Base-by-base conservation (phyloP, 2,113 vertebrate species). In the Microcebus tavaratra region DNA sequence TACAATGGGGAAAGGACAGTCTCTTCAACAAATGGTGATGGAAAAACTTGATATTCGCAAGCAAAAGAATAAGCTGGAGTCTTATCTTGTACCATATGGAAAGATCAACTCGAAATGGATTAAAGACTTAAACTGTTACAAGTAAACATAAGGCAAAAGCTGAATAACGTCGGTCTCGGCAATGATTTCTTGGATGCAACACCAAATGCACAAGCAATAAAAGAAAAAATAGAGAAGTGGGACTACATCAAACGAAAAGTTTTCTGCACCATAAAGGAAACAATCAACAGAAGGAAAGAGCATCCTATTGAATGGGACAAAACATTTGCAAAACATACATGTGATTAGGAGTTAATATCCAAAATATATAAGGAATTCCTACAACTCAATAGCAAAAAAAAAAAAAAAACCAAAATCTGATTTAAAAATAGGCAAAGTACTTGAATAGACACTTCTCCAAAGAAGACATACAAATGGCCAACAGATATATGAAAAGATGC, bases 91-190 rank as follows among this genome's bases (percentile, higher is more conserved):
- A 50, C 11, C 21, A 39, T 6, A 61, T 20, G 75, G 14, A 86
- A 94, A 89, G 75, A 68, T 80, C 20, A 94, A 55, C 31, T 84
- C 53, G 67, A 86, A 84, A 68, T 57, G 31, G 13, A 81, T 91
- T 91, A 90, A 91, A 86, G 8, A 72, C 20, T 91, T 92, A 85
- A 97, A 59, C 20, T 88, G 8, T 5, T 83, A 50, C 55, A 87
- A 79, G 34, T 14, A 95, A 59, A 86, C 17, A 25, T 29, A 34
- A 21, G 25, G 39, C 0, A 31, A 76, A 83, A 59, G 14, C 39
- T 83, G 67, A 31, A 31, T 50, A 21, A 59, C 13, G 25, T 88
- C 15, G 11, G 11, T 73, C 53, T 88, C 50, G 8, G 23, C 21
- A 72, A n/a, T 82, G 13, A 48, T 70, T 82, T 88, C 17, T 82